Evolutionary conservation across 2,113 vertebrate genomes (phyloP).

Genomic region (Hirundichthys speculiger): DNA sequence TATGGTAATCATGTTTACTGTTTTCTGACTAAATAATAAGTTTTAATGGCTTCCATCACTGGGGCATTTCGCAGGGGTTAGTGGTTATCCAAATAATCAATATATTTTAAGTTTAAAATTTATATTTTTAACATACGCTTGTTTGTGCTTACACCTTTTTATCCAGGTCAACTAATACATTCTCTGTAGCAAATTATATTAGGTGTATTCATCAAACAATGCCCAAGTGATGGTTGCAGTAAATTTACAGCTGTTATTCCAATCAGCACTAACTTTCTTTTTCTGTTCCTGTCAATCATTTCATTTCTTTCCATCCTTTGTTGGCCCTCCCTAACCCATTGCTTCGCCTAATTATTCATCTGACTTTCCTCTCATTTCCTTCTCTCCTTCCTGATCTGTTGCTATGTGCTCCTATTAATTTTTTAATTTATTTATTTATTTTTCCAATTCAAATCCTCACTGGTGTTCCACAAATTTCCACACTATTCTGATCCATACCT

Average conservation of each 20-base stretch:
- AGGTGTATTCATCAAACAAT: not conserved
- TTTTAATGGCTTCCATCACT: conserved; percentile 63
- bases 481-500: conserved; percentile 67
- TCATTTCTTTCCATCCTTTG: conserved; percentile 49
- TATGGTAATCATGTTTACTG: conserved; percentile 1
- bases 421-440: not conserved
- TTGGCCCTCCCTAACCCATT: conserved; percentile 19
- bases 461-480: conserved; percentile 17
- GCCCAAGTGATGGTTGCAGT: conserved; percentile 73
- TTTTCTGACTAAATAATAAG: conserved; percentile 8
- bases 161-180: not conserved
- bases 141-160: not conserved
- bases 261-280: conserved; percentile 83
- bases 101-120: not conserved
- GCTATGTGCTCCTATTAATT: not conserved
- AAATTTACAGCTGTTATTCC: conserved; percentile 19
- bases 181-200: not conserved
- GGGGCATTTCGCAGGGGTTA: not conserved
- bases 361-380: conserved; percentile 3
- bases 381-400: conserved; percentile 47
- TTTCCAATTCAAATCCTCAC: conserved; percentile 25
- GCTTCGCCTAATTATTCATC: conserved; percentile 15
- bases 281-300: conserved; percentile 70
- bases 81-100: no score
- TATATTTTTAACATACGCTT: not conserved